A percentile compares a stretch with the other conserved stretches of the same genome.
Evolutionary conservation across 2,888 invertebrate genomes (phyloP).

Genomic region (Theretra japonica): DNA sequence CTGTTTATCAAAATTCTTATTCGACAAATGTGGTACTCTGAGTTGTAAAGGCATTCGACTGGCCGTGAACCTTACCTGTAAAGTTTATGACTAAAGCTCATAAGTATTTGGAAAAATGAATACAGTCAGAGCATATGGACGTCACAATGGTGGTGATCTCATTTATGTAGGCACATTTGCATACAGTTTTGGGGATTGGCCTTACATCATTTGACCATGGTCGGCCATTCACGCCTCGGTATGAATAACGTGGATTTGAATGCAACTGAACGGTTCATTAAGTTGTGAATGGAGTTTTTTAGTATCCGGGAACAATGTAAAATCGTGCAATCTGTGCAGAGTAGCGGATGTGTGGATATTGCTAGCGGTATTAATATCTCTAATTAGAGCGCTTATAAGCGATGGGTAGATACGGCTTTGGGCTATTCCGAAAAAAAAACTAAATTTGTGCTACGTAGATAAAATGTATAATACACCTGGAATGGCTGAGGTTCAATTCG

Average conservation of each 20-base stretch:
- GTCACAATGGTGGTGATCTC: slow-evolving; percentile 60
- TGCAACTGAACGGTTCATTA: slow-evolving; percentile 21
- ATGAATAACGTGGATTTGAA: background rate
- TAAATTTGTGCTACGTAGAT: too few species aligned
- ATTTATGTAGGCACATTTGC: slow-evolving; percentile 66
- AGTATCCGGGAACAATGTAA: background rate
- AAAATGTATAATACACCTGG: too few species aligned
- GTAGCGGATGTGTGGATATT: background rate
- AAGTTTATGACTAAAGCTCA: slow-evolving; percentile 26
- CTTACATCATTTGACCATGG: slow-evolving; percentile 51
- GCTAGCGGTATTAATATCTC: background rate
- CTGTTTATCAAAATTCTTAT: background rate
- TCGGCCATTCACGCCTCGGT: slow-evolving; percentile 49
- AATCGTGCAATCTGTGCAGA: background rate
- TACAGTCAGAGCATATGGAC: slow-evolving; percentile 23
- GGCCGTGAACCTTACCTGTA: slow-evolving; percentile 27
- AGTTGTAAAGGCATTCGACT: slow-evolving; percentile 9
- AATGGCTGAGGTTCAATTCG: too few species aligned
- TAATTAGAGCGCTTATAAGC: background rate
- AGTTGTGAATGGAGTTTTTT: slow-evolving; percentile 13
- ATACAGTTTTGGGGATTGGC: slow-evolving; percentile 67
- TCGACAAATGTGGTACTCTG: background rate
- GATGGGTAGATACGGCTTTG: too few species aligned
- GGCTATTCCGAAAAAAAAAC: too few species aligned
- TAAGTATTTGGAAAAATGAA: slow-evolving; percentile 26